Evolutionary conservation across 2,797 vertebrate species (phyloP), one percentile per base, ranked within the genome.

Genomic region (Melanotaenia parkinsoni): DNA sequence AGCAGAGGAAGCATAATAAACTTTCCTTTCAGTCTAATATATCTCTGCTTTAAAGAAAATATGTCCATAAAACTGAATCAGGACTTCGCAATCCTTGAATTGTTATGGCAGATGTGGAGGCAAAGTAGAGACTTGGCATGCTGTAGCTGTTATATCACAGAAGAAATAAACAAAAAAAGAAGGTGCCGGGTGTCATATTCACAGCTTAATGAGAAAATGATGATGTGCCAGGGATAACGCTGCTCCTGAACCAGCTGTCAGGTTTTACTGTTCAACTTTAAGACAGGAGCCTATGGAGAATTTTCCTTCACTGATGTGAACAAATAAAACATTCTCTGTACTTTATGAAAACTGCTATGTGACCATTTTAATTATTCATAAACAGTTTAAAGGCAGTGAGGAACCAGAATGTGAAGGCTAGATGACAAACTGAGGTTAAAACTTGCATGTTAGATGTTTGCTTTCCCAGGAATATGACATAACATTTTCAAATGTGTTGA

Each of bases 221-320:
- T 37, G 33, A 45, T 28, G 50, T 58, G n/a, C 24, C 18, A 45
- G 66, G 20, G 24, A 18, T 54, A 1, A 4, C 54, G 3, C 28
- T 20, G 54, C 56, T 45, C 58, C 43, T 32, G 38, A 78, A 56
- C 57, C 58, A 53, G 20, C 64, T 33, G 53, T 58, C 65, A n/a
- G 28, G 51, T 43, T 43, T 43, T 62, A 51, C 30, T 67, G 7
- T 26, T 43, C n/a, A 67, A 57, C 9, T 57, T 24, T 6, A 28
- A 54, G 24, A 37, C 37, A 20, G 40, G 53, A 67, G 53, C 38
- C 56, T 16, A 43, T 30, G n/a, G 18, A 53, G n/a, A 14, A 57
- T 32, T 56, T 56, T 14, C 26, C 16, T 16, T 54, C 13, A 35
- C 26, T 67, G 26, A 57, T 22, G 3, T 64, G 16, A 50, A 22